Evolutionary conservation across 2,113 vertebrate genomes (phyloP), one percentile per base, ranked within the genome.

Genomic region (Kryptolebias marmoratus): DNA sequence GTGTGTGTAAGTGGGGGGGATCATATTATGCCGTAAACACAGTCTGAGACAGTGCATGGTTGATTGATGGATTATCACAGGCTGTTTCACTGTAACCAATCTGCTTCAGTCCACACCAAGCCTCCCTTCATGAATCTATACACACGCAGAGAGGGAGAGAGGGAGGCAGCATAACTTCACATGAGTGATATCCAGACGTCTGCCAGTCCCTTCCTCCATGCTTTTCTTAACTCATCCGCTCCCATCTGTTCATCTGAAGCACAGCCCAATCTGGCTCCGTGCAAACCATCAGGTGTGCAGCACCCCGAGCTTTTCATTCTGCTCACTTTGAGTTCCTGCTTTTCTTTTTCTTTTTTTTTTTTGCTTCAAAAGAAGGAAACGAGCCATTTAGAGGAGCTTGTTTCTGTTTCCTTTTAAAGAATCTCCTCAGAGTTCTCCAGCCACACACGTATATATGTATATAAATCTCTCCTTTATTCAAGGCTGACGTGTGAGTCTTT

Each of bases 241-340:
- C 61, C 88, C 90, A 91, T 91, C 91, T 91, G 89, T 89, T 89
- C 90, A 61, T 75, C 65, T 66, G 50, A 62, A 72, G 64, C 74
- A 53, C 50, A 52, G 68, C 81, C 31, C 91, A 88, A 83, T 90
- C 90, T 90, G 89, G 79, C 90, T 47, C 67, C 7, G 64, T 58
- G 64, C 75, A 79, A 42, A 30, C 82, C 88, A 88, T 88, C 88
- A 91, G 86, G 87, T 89, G 75, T 68, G 67, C 68, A 54, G 49
- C 62, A 47, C 80, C 58, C 27, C 4, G 5, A 84, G 81, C 74
- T 63, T 70, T 75, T 77, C 64, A 67, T 18, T 60, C 58, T 42
- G 64, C 73, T 79, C 53, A 31, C 59, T 79, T 81, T 74, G 11
- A 72, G 45, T 32, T 75, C n/a, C 65, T 64, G 15, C 45, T 77